Conservation (phyloP, 2,888 invertebrate genomes). For the Ariolimax columbianus region DNA sequence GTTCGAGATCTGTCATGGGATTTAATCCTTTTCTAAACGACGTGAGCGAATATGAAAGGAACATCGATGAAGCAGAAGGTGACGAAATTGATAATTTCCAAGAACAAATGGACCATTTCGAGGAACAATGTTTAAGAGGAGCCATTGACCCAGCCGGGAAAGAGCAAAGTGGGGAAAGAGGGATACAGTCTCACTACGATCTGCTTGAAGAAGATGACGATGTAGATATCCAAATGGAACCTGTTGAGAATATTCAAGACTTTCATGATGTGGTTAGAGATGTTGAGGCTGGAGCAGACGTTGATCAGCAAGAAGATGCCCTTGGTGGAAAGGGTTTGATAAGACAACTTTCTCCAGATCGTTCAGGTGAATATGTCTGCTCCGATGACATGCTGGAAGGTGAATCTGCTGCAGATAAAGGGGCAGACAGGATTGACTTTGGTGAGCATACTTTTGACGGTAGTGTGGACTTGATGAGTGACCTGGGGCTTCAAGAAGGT, state of each 20-base stretch:
- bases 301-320: neutral
- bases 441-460: neutral
- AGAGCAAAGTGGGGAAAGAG: slow-evolving; percentile 1
- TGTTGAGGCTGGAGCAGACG: neutral
- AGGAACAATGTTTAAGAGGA: neutral
- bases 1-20: neutral
- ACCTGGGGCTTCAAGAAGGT: too few species aligned
- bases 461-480: neutral
- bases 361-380: neutral
- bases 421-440: neutral
- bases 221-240: slow-evolving; percentile 22
- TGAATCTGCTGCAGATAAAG: neutral
- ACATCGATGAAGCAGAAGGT: neutral
- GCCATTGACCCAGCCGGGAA: neutral
- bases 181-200: neutral
- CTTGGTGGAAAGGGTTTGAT: neutral
- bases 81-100: slow-evolving; percentile 4
- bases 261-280: neutral
- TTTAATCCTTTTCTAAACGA: slow-evolving; percentile 28
- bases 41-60: neutral
- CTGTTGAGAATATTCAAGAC: slow-evolving; percentile 4
- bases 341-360: neutral
- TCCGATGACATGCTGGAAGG: neutral
- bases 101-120: neutral
- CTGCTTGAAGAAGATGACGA: slow-evolving; percentile 19